phyloP scores from a whole-genome alignment of 35 echinoderm and acorn worm species.

The Amphiura filiformis region DNA sequence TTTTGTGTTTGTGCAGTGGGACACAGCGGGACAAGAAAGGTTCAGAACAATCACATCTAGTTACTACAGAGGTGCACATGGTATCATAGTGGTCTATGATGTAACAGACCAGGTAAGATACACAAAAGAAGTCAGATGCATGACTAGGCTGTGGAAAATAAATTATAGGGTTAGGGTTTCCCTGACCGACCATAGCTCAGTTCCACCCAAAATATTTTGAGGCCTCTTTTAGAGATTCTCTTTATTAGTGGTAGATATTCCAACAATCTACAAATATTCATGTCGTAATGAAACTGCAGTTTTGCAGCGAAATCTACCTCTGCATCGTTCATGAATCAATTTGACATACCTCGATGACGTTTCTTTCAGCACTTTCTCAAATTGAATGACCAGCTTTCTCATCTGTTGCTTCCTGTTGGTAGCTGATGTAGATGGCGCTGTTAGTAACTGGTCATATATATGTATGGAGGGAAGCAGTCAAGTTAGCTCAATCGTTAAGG shows the following conservation, averaged over 20 bases:
- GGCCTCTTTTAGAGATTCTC: no score
- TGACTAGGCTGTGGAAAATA: no score
- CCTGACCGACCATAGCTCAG: no score
- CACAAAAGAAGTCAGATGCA: neutral
- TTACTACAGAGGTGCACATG: slow-evolving; percentile 99
- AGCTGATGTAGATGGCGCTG: no score
- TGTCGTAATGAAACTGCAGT: neutral
- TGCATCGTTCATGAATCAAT: neutral
- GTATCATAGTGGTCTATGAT: slow-evolving; percentile 97
- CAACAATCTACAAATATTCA: no score
- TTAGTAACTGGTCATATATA: no score
- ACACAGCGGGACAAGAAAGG: slow-evolving; percentile 99
- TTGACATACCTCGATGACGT: neutral
- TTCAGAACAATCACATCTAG: slow-evolving; percentile 99
- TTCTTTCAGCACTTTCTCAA: neutral
- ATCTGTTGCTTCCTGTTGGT: neutral
- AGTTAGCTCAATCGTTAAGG: no score
- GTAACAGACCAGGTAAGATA: slow-evolving; percentile 97
- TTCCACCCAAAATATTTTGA: no score
- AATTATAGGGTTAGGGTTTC: no score
- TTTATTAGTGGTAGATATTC: no score
- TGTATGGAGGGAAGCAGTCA: no score
- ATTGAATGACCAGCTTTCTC: neutral
- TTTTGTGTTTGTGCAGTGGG: slow-evolving; percentile 95
- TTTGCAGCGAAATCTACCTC: neutral